Percentiles rank a stretch among this genome's conserved stretches.
Conservation (phyloP, 2,797 vertebrate species). For the Odontamblyopus rebecca region DNA sequence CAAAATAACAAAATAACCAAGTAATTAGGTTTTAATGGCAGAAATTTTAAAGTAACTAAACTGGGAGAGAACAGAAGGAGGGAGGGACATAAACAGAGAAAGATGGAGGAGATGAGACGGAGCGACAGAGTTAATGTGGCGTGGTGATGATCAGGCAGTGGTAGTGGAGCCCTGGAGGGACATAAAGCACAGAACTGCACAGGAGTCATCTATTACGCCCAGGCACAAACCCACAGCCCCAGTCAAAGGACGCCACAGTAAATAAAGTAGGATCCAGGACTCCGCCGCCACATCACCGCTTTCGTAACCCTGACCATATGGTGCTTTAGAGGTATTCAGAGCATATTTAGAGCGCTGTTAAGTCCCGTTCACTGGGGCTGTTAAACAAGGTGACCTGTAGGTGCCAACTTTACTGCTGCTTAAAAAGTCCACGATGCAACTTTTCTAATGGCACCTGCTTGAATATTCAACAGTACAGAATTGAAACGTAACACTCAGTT, state of each 20-base stretch:
- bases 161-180: constrained; percentile 50
- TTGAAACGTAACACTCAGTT: too few relatives aligned
- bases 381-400: neutral
- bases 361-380: too few relatives aligned
- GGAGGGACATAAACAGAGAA: neutral
- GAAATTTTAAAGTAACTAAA: neutral
- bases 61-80: too few relatives aligned
- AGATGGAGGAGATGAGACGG: constrained; percentile 11
- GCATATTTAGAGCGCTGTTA: neutral
- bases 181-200: constrained; percentile 37
- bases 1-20: neutral
- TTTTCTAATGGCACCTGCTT: too few relatives aligned
- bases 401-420: neutral
- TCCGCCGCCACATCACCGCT: neutral
- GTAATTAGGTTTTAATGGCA: neutral
- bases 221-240: neutral
- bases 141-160: constrained; percentile 27
- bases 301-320: neutral
- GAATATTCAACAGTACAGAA: too few relatives aligned
- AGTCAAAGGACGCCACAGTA: neutral
- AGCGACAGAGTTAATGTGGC: constrained; percentile 22
- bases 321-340: neutral
- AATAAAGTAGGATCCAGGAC: neutral
- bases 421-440: too few relatives aligned
- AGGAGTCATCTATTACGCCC: constrained; percentile 47